These are phyloP conservation scores for Brachypteracias leptosomus DNA, from an alignment of 2,113 vertebrate genomes.

Conservation along the genomic window DNA sequence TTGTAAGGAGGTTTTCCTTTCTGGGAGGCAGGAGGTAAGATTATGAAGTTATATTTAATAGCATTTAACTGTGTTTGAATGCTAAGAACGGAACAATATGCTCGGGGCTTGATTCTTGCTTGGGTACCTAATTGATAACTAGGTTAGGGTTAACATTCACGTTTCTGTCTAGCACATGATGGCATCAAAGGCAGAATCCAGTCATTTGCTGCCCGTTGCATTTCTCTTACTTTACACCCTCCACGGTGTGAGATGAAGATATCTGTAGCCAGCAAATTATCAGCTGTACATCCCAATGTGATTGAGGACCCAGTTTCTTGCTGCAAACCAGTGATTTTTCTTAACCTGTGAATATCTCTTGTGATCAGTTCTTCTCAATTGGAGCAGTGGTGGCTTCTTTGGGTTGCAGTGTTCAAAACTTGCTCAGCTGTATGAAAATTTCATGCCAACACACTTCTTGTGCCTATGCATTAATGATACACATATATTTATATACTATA, in stretches of 20 bases:
- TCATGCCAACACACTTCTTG: conserved; percentile 43
- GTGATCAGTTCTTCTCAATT: background rate
- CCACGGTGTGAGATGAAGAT: background rate
- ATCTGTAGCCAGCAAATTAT: background rate
- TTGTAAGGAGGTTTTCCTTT: background rate
- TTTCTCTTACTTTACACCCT: background rate
- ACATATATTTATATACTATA: background rate
- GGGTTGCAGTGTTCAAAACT: conserved; percentile 8
- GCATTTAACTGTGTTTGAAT: background rate
- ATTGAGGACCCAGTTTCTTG: background rate
- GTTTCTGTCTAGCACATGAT: background rate
- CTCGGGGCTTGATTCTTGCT: background rate
- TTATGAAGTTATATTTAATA: background rate
- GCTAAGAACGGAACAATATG: background rate
- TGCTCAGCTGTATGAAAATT: conserved; percentile 17
- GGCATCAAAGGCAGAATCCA: background rate
- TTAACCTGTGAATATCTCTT: background rate
- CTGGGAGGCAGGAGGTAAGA: background rate
- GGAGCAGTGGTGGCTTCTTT: background rate
- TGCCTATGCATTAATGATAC: background rate
- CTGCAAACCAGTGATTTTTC: background rate
- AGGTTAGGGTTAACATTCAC: background rate
- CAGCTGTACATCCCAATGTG: background rate
- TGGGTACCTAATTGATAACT: background rate
- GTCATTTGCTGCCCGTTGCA: background rate